Evolutionary conservation across 2,113 vertebrate genomes (phyloP).

Genomic region (Sturnira hondurensis): DNA sequence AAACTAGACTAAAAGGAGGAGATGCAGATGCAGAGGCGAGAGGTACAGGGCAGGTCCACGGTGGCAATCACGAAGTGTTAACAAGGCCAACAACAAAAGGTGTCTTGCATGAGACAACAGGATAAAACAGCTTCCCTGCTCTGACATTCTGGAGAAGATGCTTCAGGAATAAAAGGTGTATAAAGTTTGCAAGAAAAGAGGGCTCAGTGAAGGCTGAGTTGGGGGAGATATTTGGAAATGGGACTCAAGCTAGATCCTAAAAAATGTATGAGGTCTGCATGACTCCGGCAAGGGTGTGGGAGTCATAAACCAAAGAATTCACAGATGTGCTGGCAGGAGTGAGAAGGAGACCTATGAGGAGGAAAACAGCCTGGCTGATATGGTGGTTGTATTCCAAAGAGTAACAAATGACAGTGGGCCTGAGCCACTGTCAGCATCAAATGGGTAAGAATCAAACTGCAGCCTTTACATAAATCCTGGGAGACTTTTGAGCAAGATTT

Average conservation of each 20-base stretch:
- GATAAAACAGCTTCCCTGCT: not conserved
- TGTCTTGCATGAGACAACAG: not conserved
- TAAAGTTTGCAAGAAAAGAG: not conserved
- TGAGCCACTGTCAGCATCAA: not conserved
- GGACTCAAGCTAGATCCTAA: not conserved
- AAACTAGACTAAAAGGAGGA: not conserved
- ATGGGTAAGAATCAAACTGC: not conserved
- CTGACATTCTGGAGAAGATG: not conserved
- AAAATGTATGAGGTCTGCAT: not conserved
- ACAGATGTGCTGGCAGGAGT: not conserved
- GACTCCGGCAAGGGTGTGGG: not conserved
- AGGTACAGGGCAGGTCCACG: not conserved
- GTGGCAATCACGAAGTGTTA: not conserved
- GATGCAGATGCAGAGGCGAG: not conserved
- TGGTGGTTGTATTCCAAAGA: not conserved
- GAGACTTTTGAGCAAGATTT: not conserved
- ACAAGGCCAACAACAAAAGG: not conserved
- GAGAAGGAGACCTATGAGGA: not conserved
- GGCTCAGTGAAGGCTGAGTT: not conserved
- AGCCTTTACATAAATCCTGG: not conserved
- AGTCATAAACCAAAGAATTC: not conserved
- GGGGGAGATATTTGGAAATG: not conserved
- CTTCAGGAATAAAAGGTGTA: not conserved
- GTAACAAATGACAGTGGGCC: not conserved
- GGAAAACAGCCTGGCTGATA: not conserved